These are phyloP conservation scores for Intellagama lesueurii DNA, from an alignment of 2,797 vertebrate species.

Conservation along the genomic window DNA sequence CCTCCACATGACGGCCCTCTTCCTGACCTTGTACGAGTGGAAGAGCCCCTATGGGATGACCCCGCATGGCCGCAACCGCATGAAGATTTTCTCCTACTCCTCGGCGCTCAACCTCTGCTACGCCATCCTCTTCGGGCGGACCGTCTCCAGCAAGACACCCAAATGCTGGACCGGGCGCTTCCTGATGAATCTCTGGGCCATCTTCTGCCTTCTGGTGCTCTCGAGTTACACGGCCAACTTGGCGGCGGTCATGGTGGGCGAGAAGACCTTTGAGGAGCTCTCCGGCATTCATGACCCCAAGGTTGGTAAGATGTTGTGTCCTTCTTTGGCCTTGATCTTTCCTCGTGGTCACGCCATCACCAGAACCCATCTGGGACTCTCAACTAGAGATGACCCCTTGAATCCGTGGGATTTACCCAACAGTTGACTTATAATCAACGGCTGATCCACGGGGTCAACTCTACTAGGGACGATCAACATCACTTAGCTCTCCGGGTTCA, in stretches of 20 bases:
- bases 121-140: conserved; percentile 91
- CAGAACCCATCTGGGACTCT: too few species aligned
- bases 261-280: conserved; percentile 95
- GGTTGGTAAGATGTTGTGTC: conserved; percentile 71
- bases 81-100: conserved; percentile 91
- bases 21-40: conserved; percentile 94
- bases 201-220: conserved; percentile 96
- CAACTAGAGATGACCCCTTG: too few species aligned
- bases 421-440: too few species aligned
- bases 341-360: too few species aligned
- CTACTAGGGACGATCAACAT: too few species aligned
- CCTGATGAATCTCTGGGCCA: conserved; percentile 98
- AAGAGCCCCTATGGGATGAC: conserved; percentile 94
- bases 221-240: conserved; percentile 97
- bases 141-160: conserved; percentile 91
- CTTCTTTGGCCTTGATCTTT: too few species aligned
- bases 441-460: too few species aligned
- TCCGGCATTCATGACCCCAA: conserved; percentile 93
- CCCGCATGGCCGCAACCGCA: conserved; percentile 89
- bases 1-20: conserved; percentile 89
- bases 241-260: conserved; percentile 95
- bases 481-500: too few species aligned
- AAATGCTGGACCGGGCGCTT: conserved; percentile 96
- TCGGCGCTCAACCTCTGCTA: conserved; percentile 94
- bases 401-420: too few species aligned